Base-by-base conservation (phyloP, 2,888 invertebrate species). In the Epistrophe eligans region DNA sequence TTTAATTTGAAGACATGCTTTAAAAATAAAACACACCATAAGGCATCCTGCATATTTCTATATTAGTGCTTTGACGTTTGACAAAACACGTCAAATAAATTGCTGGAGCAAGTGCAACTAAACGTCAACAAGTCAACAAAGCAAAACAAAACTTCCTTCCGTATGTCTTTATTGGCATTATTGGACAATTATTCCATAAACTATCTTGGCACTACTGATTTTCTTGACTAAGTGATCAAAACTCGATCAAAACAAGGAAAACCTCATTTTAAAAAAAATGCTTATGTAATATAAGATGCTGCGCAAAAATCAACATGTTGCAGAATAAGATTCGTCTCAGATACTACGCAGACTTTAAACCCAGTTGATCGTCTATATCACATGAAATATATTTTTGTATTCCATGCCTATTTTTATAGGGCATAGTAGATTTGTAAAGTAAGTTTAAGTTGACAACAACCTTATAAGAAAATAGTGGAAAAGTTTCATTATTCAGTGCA, bases 211-310 rank as follows among this genome's bases (percentile, higher is more conserved):
- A 79, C 58, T 64, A 66, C 64, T 72, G 40, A 66, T 43, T 52
- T 58, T 40, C 40, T 45, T 72, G 52, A 62, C 50, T 77, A 52
- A 52, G 60, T 70, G 77, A 77, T 70, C 72, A 67, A 81, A 81
- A 77, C 85, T 70, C 35, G 81, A 81, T 74, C 62, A 43, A 64
- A 70, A 70, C 55, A 58, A 81, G 81, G 73, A 85, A 77, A 77
- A 67, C 72, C 48, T 28, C 19, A 64, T 28, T 72, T 55, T 10
- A 80, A 72, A 80, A 72, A 77, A 58, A 76, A 70, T 32, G 8
- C 32, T 85, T 85, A 79, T 82, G 81, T 74, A 81, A 85, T 82
- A 74, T 50, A 62, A 73, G 70, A 62, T 38, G 67, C 67, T 58
- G 45, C 57, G 57, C 13, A 62, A 77, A 72, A 77, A 72, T 38